Base-by-base conservation (phyloP, 2,888 invertebrate genomes). In the Limnephilus rhombicus region DNA sequence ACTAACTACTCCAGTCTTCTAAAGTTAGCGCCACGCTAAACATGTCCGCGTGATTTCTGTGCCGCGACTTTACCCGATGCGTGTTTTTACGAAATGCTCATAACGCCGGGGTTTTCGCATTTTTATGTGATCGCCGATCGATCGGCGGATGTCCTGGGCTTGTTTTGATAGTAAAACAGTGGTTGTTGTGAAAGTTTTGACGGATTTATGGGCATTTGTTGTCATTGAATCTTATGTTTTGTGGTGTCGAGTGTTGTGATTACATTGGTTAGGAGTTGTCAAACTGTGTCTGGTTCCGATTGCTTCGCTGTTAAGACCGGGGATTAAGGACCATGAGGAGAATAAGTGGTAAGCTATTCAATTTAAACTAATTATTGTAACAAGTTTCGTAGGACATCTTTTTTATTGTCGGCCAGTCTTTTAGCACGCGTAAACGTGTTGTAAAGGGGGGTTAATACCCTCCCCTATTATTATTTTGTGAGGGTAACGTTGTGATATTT, bases 31-130 rank as follows among this genome's bases (percentile, higher is more conserved):
- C 85, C 89, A 49, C 9, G 53, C 13, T 31, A 68, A 68, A 29
- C 83, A 53, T 89, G 85, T 83, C 53, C 41, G 37, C 80, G 24
- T 83, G 82, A 24, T 18, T 88, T 31, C 37, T 81, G 24, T 34
- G 68, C 80, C 45, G 31, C 24, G 41, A 31, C 24, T 53, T 53
- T 49, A 85, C 34, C 45, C 53, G 12, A 37, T 49, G 80, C 80
- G 68, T 90, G 68, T 88, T 91, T 91, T 91, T 91, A 89, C 91
- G 91, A 91, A 91, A 91, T 91, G 91, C 34, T 49, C 49, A 86
- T 80, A 34, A 53, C 49, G 49, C 91, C 89, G 91, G 89, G 29
- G n/a, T 37, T 91, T 37, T 83, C 85, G 53, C 41, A 68, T 83
- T 85, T 88, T 89, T 89, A 34, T 89, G 37, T 24, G 88, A 37